Percentiles rank a stretch among this genome's conserved stretches.
phyloP scores from a whole-genome alignment of 2,113 vertebrate genomes.

The Ovis canadensis region DNA sequence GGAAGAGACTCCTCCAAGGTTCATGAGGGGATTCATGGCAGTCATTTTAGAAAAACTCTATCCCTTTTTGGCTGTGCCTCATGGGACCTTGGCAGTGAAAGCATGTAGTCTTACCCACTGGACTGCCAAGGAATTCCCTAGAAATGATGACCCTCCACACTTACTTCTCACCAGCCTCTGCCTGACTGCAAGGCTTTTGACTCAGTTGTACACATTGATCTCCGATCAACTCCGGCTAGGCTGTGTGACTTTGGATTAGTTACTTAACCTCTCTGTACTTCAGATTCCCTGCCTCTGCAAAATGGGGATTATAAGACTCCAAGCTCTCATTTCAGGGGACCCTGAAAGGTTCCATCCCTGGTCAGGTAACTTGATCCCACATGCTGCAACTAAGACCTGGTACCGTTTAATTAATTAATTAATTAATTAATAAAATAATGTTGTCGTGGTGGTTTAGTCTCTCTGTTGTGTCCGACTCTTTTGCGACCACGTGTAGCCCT shows the following conservation, averaged over 20 bases:
- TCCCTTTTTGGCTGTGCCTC: neutral
- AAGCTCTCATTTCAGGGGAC: neutral
- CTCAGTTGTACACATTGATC: neutral
- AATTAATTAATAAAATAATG: neutral
- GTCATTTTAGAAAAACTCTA: neutral
- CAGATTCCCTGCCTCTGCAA: neutral
- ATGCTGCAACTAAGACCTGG: neutral
- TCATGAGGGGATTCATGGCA: accelerated
- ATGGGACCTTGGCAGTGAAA: neutral
- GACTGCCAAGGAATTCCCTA: neutral
- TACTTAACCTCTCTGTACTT: neutral
- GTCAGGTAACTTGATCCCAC: neutral
- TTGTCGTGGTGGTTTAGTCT: neutral
- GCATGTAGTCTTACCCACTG: neutral
- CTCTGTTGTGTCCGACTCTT: neutral
- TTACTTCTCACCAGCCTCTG: neutral
- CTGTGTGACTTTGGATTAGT: neutral
- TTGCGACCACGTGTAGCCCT: neutral
- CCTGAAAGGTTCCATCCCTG: neutral
- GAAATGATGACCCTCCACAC: neutral
- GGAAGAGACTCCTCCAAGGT: too few species aligned
- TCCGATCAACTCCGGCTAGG: neutral
- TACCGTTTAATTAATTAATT: neutral
- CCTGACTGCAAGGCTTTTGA: neutral
- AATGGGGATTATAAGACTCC: neutral